These are phyloP conservation scores for Escarpia spicata DNA, from an alignment of 2,888 invertebrate genomes.

Conservation along the genomic window DNA sequence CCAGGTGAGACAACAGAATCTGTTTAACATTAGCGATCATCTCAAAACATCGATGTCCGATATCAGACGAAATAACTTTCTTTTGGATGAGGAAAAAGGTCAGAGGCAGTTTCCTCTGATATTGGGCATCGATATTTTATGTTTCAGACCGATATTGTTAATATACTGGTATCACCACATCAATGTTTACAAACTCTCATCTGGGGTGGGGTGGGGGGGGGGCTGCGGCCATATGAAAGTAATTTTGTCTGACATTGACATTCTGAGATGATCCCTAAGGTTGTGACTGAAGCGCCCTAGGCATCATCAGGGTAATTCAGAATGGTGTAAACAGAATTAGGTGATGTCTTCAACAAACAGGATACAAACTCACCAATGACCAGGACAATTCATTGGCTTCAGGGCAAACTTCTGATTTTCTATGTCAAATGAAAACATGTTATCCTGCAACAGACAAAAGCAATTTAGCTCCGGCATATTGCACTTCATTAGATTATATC, in stretches of 20 bases:
- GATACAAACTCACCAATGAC: slow-evolving; percentile 82
- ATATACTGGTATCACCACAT: too few relatives aligned
- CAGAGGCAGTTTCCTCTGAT: too few relatives aligned
- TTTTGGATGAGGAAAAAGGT: too few relatives aligned
- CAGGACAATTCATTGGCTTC: slow-evolving; percentile 99
- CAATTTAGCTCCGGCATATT: background rate
- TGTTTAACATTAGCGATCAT: background rate
- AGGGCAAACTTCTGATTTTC: slow-evolving; percentile 96
- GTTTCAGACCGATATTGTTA: too few relatives aligned
- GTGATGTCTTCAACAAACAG: background rate
- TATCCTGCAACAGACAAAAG: slow-evolving; percentile 72
- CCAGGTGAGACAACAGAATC: background rate
- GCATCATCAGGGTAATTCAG: background rate
- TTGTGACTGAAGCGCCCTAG: background rate
- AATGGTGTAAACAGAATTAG: background rate
- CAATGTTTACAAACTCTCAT: too few relatives aligned
- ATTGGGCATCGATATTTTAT: too few relatives aligned
- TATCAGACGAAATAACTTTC: too few relatives aligned
- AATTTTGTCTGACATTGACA: too few relatives aligned
- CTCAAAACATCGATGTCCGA: too few relatives aligned
- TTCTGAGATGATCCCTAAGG: background rate
- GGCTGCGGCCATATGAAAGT: too few relatives aligned
- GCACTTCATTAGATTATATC: background rate
- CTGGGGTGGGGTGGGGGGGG: too few relatives aligned
- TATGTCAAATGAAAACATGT: slow-evolving; percentile 95